phyloP scores from a whole-genome alignment of 2,797 vertebrate genomes.

The Enteromius afrohamiltoni region DNA sequence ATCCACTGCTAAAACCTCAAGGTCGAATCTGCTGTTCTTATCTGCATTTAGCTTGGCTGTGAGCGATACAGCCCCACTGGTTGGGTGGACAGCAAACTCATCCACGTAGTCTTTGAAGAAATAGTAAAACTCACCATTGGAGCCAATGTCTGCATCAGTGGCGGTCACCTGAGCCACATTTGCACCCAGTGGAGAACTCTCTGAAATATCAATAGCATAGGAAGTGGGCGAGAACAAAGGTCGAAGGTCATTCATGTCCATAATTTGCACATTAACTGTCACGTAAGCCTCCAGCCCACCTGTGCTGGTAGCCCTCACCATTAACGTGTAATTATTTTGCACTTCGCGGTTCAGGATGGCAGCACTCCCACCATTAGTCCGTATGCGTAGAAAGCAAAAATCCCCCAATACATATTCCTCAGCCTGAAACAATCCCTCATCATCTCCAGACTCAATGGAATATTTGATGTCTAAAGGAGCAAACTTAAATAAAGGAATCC shows the following conservation, averaged over 20 bases:
- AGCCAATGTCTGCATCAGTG: constrained; percentile 94
- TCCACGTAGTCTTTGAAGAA: constrained; percentile 90
- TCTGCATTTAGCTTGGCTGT: constrained; percentile 84
- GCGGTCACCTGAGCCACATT: constrained; percentile 90
- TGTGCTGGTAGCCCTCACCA: constrained; percentile 85
- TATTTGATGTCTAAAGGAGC: constrained; percentile 85
- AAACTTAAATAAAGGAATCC: constrained; percentile 80
- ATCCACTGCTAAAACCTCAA: constrained; percentile 94
- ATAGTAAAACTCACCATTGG: constrained; percentile 96
- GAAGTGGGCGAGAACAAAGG: constrained; percentile 96
- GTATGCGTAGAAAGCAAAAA: constrained; percentile 94
- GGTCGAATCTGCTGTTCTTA: constrained; percentile 81
- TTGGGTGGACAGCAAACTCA: constrained; percentile 93
- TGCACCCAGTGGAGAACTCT: constrained; percentile 87
- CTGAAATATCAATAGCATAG: constrained; percentile 89
- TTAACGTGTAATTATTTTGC: constrained; percentile 89
- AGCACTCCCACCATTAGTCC: constrained; percentile 90
- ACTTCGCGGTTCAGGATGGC: constrained; percentile 93
- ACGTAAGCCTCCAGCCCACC: constrained; percentile 83
- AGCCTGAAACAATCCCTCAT: constrained; percentile 90
- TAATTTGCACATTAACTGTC: constrained; percentile 85
- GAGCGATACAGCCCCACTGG: constrained; percentile 87
- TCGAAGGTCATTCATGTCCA: constrained; percentile 96
- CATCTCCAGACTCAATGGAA: constrained; percentile 89
- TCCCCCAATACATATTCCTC: constrained; percentile 91